Base-by-base conservation (phyloP, 2,113 vertebrate genomes). In the Parus major region DNA sequence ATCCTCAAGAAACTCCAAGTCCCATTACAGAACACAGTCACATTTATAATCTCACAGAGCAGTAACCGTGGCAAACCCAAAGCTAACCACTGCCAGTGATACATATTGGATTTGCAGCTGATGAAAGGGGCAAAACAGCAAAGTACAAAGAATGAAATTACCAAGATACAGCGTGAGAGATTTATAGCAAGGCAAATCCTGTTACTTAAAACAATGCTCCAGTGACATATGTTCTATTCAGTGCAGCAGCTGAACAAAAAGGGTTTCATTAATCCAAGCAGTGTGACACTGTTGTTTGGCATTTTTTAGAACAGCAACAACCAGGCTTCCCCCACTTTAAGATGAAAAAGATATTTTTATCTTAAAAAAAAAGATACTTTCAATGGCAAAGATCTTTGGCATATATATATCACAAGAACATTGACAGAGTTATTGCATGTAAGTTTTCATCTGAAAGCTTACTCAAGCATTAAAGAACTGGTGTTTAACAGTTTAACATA, bases 131-230 rank as follows among this genome's bases (percentile, higher is more conserved):
- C 33, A 61, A 78, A 96, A 52, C 0, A 86, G n/a, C 44, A 11
- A 70, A 10, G 31, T 13, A 29, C 16, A 39, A 82, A 90, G 70
- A 60, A 72, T 49, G 44, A 92, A 82, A 93, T 68, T 41, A 86
- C 65, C 77, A 55, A 77, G 93, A 53, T 31, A 36, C 1, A 61
- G 35, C 6, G 2, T 4, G 19, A 81, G 73, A 86, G 41, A 93
- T 76, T 85, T 81, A 89, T 28, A 73, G 64, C 44, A 50, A 76
- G 46, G 64, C 44, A 95, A 94, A 95, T 88, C 88, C 79, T 83
- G 18, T 82, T 79, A 77, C 63, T 77, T 50, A 46, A 86, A 94
- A 79, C 89, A 80, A 79, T 16, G 42, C 25, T 16, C 50, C 71
- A 70, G 36, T n/a, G 55, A 64, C 76, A 87, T 65, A 77, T 59